Base-by-base conservation (phyloP, 2,888 invertebrate species). In the Lymantria dispar region DNA sequence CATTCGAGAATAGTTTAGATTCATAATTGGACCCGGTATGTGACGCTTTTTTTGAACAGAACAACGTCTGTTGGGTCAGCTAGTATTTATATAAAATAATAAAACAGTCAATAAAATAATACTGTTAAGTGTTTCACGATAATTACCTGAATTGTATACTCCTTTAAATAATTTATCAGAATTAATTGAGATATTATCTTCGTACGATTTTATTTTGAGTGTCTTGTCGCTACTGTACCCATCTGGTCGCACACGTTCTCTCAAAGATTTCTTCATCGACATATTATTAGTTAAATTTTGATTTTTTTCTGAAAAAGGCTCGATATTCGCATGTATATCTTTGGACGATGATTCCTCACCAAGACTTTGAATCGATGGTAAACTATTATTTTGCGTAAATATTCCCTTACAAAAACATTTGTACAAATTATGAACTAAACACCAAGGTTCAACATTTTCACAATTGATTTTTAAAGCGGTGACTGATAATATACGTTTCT, bases 351-450 rank as follows among this genome's bases (percentile, higher is more conserved):
- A 15, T 45, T 64, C 62, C 43, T 54, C 54, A 36, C 15, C 8
- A 3, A 47, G 7, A 41, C 15, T 43, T 29, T 59, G 56, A 47
- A 47, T 3, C 3, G 44, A 41, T 31, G 11, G 11, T 8, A 33
- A 48, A 10, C 33, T 33, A 10, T 33, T 12, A 45, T 52, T 62
- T 47, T 77, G 64, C 11, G 72, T 75, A 65, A 86, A 85, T 71
- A 70, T 83, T 1, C 93, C 92, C 60, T 91, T 91, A 70, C 95
- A 95, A 74, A 93, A 93, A 76, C 95, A 95, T 70, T 93, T 93
- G 65, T 95, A 94, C 44, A 94, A 74, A 62, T 92, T 86, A 70
- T 95, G 95, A 1, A 92, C 85, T 92, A 95, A 93, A 65, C 95
- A 95, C 88, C 92, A 94, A 0, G 93, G 92, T 54, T 93, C 92